phyloP scores from a whole-genome alignment of 1,140 invertebrate species.

The Anoplophora glabripennis region DNA sequence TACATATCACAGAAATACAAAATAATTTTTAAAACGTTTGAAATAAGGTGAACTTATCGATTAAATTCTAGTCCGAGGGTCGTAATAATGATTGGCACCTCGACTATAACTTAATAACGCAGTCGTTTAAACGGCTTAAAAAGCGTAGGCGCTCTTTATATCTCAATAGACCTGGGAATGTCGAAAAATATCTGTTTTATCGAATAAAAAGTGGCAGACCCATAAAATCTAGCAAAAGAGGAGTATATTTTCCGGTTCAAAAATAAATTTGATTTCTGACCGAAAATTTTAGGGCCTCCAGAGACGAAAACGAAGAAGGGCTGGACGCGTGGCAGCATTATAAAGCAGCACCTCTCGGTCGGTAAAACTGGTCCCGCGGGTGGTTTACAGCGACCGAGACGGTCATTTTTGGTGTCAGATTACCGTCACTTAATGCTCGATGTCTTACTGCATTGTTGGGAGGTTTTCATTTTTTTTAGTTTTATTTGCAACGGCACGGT shows the following conservation, averaged over 20 bases:
- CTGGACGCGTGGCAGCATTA: conserved; percentile 30
- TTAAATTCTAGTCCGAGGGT: no score
- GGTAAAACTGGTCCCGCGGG: conserved; percentile 1
- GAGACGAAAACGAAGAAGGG: conserved; percentile 34
- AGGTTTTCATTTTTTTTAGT: background rate
- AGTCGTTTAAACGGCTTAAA: no score
- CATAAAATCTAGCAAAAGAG: conserved; percentile 16
- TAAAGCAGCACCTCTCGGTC: conserved; percentile 26
- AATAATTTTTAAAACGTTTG: no score
- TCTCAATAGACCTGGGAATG: background rate
- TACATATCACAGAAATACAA: no score
- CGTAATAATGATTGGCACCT: no score
- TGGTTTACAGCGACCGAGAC: conserved; percentile 12
- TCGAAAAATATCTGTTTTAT: conserved; percentile 15
- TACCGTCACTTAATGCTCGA: conserved; percentile 36
- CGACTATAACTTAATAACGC: no score
- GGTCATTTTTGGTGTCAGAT: conserved; percentile 39
- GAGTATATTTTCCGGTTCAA: conserved; percentile 20
- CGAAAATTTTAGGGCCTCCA: conserved; percentile 15
- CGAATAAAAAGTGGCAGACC: conserved; percentile 20
- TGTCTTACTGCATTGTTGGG: conserved; percentile 27
- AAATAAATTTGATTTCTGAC: conserved; percentile 25
- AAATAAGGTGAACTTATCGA: no score
- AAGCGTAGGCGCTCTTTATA: no score
- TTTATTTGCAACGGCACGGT: background rate